Percentiles rank a stretch among this genome's conserved stretches.
phyloP scores from a whole-genome alignment of 1,140 invertebrate species.

The Drosophila sp. region DNA sequence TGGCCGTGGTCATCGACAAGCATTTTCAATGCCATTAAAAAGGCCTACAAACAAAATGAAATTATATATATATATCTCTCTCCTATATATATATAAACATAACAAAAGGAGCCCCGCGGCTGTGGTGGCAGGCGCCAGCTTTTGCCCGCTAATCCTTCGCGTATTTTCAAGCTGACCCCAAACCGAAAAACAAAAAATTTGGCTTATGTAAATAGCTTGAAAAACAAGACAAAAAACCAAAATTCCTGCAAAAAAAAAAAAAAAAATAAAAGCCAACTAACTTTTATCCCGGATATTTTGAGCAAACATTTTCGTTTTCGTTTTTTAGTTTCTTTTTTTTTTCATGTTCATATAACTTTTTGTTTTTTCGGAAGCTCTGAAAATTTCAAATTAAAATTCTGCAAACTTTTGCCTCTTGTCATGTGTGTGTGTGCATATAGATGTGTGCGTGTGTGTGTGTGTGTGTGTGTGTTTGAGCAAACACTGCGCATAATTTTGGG shows the following conservation, averaged over 20 bases:
- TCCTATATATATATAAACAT: neutral
- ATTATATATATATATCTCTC: slow-evolving; percentile 31
- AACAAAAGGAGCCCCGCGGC: slow-evolving; percentile 13
- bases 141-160: slow-evolving; percentile 74
- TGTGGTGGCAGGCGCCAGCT: slow-evolving; percentile 38
- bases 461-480: slow-evolving; percentile 63
- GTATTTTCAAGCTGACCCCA: slow-evolving; percentile 63
- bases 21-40: slow-evolving; percentile 78
- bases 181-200: slow-evolving; percentile 18
- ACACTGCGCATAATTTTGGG: slow-evolving; percentile 78
- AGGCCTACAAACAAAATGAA: slow-evolving; percentile 47
- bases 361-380: slow-evolving; percentile 27
- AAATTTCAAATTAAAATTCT: slow-evolving; percentile 79
- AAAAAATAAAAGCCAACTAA: slow-evolving; percentile 26
- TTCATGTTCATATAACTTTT: slow-evolving; percentile 71
- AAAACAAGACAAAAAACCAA: slow-evolving; percentile 25
- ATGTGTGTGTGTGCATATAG: slow-evolving; percentile 15
- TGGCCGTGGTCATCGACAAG: slow-evolving; percentile 63
- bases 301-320: slow-evolving; percentile 58
- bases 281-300: slow-evolving; percentile 32
- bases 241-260: slow-evolving; percentile 15
- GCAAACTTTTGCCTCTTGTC: slow-evolving; percentile 59
- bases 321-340: slow-evolving; percentile 65
- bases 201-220: slow-evolving; percentile 71
- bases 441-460: slow-evolving; percentile 30